Base-by-base conservation (phyloP, 2,797 vertebrate species). In the Pelochelys cantorii region DNA sequence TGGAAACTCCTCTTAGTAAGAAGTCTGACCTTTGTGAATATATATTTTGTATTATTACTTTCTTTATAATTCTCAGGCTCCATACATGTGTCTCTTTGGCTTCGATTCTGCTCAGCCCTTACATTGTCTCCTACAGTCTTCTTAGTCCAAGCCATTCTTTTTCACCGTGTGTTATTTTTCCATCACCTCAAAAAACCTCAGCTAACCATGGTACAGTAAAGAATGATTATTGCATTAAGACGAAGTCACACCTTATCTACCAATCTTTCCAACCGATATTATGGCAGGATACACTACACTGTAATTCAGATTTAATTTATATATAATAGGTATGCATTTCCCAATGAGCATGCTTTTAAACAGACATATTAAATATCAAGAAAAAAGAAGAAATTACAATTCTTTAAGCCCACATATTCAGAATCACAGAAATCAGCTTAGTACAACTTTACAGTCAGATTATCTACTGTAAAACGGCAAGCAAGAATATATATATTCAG, bases 291-390 rank as follows among this genome's bases (percentile, higher is more conserved):
- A 1, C 55, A 11, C 2, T 83, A 74, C 74, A 59, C 29, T 79
- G 89, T 88, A 83, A 57, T 68, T 7, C 48, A 83, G 11, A 60
- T 6, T 82, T 27, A 68, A 93, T 95, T 96, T 81, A 88, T 92
- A 87, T 92, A 17, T 42, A 82, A 53, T 62, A 37, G 31, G 68
- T 25, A 55, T 60, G 85, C 22, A 22, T 27, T 93, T 25, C 65
- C 68, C 22, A 29, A 89, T 56, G 56, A 82, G 4, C 75, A 7
- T 78, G 18, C 11, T 93, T 96, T 81, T 92, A 65, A 94, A 81
- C 11, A 88, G 54, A 91, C 31, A 3, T 84, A 84, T 88, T 90
- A 88, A 93, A 55, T 85, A 93, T 90, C 53, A 79, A 59, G 59
- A 92, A 78, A 31, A 86, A 75, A 56, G 23, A n/a, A 57, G 54